These are phyloP conservation scores for Drosophila prosaltans DNA, from an alignment of 1,140 invertebrate genomes.

Conservation along the genomic window DNA sequence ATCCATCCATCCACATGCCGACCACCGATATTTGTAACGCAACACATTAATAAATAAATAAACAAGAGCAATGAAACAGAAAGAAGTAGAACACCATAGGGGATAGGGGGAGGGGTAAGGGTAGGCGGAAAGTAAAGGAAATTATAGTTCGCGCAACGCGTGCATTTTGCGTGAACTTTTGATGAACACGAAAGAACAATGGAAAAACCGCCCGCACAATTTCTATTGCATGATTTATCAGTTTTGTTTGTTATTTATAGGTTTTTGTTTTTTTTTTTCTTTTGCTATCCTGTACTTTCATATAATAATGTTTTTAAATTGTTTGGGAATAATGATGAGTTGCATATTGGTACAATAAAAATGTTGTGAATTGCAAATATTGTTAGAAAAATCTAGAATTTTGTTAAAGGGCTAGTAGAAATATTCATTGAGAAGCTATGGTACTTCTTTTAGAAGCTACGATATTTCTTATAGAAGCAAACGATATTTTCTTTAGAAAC, in stretches of 20 bases:
- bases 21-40: constrained; percentile 39
- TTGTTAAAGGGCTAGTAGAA: too few species aligned
- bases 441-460: too few species aligned
- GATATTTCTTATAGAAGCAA: too few species aligned
- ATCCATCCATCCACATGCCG: neutral
- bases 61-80: constrained; percentile 40
- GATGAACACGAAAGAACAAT: constrained; percentile 35
- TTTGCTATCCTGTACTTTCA: constrained; percentile 22
- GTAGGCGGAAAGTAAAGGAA: too few species aligned
- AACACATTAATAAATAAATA: constrained; percentile 59
- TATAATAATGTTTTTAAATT: neutral
- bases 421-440: too few species aligned
- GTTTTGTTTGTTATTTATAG: constrained; percentile 58
- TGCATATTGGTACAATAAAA: too few species aligned
- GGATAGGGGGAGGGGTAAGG: too few species aligned
- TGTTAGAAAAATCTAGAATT: too few species aligned
- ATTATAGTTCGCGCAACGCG: constrained; percentile 17
- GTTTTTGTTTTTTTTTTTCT: constrained; percentile 4
- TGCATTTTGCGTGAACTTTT: constrained; percentile 58
- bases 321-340: too few species aligned
- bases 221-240: constrained; percentile 73
- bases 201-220: constrained; percentile 14
- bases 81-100: too few species aligned
- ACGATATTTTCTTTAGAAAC: too few species aligned
- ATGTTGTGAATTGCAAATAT: too few species aligned